Conservation (phyloP, 2,113 vertebrate species). For the Diphyllodes magnificus region DNA sequence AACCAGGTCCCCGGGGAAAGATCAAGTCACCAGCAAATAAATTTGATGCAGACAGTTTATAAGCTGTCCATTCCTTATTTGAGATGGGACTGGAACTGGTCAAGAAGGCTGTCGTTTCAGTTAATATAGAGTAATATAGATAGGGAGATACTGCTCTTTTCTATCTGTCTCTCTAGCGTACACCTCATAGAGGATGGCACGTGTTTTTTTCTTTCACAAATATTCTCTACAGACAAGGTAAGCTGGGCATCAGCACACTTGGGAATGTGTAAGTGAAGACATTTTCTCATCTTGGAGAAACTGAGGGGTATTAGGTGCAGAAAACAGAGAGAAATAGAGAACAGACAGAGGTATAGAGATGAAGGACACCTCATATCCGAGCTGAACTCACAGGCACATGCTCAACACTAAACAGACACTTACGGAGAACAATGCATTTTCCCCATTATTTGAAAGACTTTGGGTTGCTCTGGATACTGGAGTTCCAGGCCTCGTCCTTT, state of each 20-base stretch:
- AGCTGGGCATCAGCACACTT: background rate
- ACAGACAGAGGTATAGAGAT: background rate
- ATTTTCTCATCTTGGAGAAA: background rate
- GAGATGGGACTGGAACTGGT: background rate
- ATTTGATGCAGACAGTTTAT: background rate
- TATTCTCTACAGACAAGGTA: background rate
- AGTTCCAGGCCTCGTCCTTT: background rate
- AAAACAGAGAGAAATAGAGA: background rate
- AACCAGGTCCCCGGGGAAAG: background rate
- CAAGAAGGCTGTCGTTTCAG: background rate
- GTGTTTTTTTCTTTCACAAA: background rate
- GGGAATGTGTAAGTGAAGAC: background rate
- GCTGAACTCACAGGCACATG: background rate
- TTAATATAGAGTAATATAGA: background rate
- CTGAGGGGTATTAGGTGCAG: background rate
- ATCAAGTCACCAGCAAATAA: background rate
- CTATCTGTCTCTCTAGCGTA: background rate
- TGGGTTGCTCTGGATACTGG: background rate
- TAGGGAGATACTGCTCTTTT: background rate
- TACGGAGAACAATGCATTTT: fast-evolving
- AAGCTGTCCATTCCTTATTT: background rate
- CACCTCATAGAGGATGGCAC: fast-evolving
- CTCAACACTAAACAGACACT: background rate
- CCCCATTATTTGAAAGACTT: background rate
- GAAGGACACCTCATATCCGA: background rate